These are phyloP conservation scores for Chaetophractus vellerosus DNA, from an alignment of 2,797 vertebrate genomes.

Conservation along the genomic window DNA sequence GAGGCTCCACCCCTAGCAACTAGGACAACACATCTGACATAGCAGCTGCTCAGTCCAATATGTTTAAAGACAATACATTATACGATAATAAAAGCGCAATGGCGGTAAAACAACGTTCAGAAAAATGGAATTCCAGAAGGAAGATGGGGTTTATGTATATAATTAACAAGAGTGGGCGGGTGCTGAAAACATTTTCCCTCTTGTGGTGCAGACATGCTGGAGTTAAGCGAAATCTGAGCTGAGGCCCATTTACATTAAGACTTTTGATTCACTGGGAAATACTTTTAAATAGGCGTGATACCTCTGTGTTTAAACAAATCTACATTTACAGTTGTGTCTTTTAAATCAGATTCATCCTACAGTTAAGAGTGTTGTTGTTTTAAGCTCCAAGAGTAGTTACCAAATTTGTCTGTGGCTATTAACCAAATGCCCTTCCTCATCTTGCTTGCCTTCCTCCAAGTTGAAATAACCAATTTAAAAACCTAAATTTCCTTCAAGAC, in stretches of 20 bases:
- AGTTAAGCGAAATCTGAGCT: not conserved
- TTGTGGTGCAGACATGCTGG: not conserved
- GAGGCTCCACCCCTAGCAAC: not conserved
- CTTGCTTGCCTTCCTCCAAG: not conserved
- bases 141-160: not conserved
- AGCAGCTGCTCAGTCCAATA: not conserved
- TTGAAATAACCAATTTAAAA: not conserved
- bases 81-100: not conserved
- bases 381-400: not conserved
- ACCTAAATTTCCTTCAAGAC: not conserved
- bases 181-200: not conserved
- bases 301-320: not conserved
- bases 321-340: not conserved
- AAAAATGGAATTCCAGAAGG: not conserved
- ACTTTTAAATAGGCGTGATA: not conserved
- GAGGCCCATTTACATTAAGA: not conserved
- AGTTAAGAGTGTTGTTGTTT: not conserved
- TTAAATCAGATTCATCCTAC: not conserved
- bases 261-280: slow-evolving; percentile 35
- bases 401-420: not conserved
- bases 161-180: not conserved
- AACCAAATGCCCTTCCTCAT: not conserved
- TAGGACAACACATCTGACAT: not conserved
- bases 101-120: not conserved
- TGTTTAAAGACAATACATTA: not conserved